Percentiles rank a stretch among this genome's conserved stretches.
phyloP scores from a whole-genome alignment of 1,140 invertebrate genomes.

The Chelonus insularis region DNA sequence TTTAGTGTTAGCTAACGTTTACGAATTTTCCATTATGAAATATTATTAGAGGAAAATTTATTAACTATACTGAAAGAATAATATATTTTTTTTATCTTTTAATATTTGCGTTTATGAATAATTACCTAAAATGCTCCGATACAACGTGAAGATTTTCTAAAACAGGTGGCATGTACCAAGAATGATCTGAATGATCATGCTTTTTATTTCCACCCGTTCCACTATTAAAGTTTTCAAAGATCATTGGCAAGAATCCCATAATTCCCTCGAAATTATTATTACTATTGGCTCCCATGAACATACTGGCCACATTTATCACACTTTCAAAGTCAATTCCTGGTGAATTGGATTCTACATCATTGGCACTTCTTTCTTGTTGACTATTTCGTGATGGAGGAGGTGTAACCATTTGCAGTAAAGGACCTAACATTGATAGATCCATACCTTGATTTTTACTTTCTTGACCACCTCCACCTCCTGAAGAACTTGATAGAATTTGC shows the following conservation, averaged over 20 bases:
- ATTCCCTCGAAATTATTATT: slow-evolving; percentile 59
- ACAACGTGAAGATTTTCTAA: slow-evolving; percentile 73
- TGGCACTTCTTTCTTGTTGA: slow-evolving; percentile 26
- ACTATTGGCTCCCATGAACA: slow-evolving; percentile 59
- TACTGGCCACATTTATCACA: slow-evolving; percentile 66
- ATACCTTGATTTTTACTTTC: slow-evolving; percentile 52
- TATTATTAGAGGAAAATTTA: too few relatives aligned
- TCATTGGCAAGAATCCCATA: slow-evolving; percentile 66
- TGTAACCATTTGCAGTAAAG: slow-evolving; percentile 61
- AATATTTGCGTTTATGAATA: background rate
- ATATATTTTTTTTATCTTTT: too few relatives aligned
- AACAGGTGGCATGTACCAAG: slow-evolving; percentile 72
- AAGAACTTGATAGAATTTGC: slow-evolving; percentile 50
- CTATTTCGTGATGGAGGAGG: slow-evolving; percentile 29
- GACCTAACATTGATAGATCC: slow-evolving; percentile 61
- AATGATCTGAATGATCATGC: slow-evolving; percentile 71
- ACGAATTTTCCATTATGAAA: too few relatives aligned
- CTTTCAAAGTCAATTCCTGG: slow-evolving; percentile 60
- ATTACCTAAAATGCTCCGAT: slow-evolving; percentile 72
- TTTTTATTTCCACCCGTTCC: slow-evolving; percentile 59
- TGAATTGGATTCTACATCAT: slow-evolving; percentile 3
- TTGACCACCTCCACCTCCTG: slow-evolving; percentile 15
- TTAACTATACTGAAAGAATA: too few relatives aligned
- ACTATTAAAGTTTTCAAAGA: slow-evolving; percentile 64
- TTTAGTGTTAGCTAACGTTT: too few relatives aligned